Base-by-base conservation (phyloP, 1,140 invertebrate species). In the Zophobas morio region DNA sequence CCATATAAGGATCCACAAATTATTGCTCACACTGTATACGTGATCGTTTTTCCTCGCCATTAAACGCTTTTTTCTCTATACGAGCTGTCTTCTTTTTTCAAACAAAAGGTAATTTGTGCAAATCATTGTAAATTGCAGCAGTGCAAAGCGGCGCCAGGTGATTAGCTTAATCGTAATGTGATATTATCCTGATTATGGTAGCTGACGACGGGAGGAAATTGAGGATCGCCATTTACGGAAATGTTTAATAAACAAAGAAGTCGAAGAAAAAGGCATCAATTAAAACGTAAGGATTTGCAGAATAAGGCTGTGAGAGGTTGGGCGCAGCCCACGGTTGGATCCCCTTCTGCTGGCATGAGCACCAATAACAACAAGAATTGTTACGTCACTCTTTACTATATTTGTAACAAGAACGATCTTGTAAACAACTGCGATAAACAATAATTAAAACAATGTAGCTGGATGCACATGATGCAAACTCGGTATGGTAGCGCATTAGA, bases 1-100 rank as follows among this genome's bases (percentile, higher is more conserved):
- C 71, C 36, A 56, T 74, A 74, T 74, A 74, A 74, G 71, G 70
- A 74, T 74, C 71, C 51, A 54, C 39, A 74, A 74, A 74, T 74
- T 74, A 74, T 56, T 42, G 49, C 71, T 74, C 54, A 66, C 60
- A 66, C 60, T 66, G 42, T 42, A 66, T 66, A 66, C 60, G 60
- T 66, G 60, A 66, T 66, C 60, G 39, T 74, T 74, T 46, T 56
- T 74, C 39, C 46, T n/a, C 35, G 34, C 39, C 63, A 70, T 39
- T n/a, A 40, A 5, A 20, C 39, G 57, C 4, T 36, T 63, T 63
- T 63, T 40, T 66, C 42, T 66, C 35, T 39, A 70, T 6, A 32
- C 1, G 20, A 20, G 5, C n/a, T 60, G 35, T 60, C 37, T 60
- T 60, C 1, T 60, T 4, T 66, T 40, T 42, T 66, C 60, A 66